A percentile compares a stretch with the other conserved stretches of the same genome.
These are phyloP conservation scores for Ardeotis arabs DNA, from an alignment of 2,113 vertebrate genomes.

Conservation along the genomic window DNA sequence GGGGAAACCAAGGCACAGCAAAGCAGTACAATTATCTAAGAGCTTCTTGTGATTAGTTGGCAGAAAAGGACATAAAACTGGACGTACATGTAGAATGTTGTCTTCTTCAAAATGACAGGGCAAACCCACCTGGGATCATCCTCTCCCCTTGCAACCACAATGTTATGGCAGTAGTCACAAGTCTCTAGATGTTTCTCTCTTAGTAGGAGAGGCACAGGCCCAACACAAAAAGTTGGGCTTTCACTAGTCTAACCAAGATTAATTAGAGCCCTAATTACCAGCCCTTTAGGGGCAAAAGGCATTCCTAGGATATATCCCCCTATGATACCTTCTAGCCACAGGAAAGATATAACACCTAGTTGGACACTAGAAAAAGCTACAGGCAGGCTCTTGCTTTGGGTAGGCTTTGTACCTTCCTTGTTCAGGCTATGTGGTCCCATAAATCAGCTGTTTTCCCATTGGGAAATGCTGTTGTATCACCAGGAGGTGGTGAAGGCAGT, in stretches of 20 bases:
- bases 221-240: conserved; percentile 32
- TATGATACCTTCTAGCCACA: not conserved
- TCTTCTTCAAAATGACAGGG: not conserved
- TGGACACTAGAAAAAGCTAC: not conserved
- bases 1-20: conserved; percentile 46
- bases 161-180: accelerated
- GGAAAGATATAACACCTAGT: not conserved
- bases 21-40: conserved; percentile 9
- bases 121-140: not conserved
- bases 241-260: not conserved
- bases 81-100: not conserved
- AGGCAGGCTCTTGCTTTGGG: conserved; percentile 36
- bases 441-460: not conserved
- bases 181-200: not conserved
- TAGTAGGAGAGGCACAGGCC: not conserved
- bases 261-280: conserved; percentile 3
- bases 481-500: not conserved
- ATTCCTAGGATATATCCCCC: not conserved
- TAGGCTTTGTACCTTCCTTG: not conserved
- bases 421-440: not conserved
- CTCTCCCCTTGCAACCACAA: not conserved
- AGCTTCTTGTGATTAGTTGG: conserved; percentile 36
- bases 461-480: not conserved
- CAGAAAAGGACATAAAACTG: not conserved
- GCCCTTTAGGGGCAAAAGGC: not conserved